These are phyloP conservation scores for Climacteris rufus DNA, from an alignment of 2,113 vertebrate genomes.

Conservation along the genomic window DNA sequence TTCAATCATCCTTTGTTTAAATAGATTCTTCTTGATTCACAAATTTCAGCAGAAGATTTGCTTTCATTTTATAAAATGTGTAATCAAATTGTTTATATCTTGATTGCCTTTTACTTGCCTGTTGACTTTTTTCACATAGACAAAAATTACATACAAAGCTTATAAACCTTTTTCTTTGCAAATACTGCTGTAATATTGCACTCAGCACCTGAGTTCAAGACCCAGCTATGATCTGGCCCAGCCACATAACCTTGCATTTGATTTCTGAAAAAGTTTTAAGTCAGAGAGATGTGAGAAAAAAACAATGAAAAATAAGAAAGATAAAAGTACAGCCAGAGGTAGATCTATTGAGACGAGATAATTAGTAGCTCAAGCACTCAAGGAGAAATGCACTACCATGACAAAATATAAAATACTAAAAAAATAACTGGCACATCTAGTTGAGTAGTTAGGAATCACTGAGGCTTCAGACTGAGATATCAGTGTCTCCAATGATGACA, in stretches of 20 bases:
- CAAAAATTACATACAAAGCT: rapidly evolving
- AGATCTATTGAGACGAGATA: neutral
- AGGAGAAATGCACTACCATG: neutral
- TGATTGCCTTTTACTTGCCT: neutral
- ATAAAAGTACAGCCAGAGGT: neutral
- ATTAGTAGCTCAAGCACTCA: neutral
- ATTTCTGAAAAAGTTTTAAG: neutral
- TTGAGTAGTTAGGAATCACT: neutral
- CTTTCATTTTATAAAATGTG: neutral
- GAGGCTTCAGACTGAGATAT: neutral
- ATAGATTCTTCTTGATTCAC: neutral
- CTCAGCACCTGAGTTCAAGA: neutral
- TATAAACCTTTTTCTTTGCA: neutral
- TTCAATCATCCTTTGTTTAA: neutral
- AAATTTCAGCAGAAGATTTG: neutral
- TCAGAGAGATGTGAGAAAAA: neutral
- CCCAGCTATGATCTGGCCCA: neutral
- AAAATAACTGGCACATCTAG: neutral
- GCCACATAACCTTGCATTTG: neutral
- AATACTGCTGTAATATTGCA: neutral
- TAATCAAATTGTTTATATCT: neutral
- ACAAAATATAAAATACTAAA: neutral
- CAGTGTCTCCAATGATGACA: neutral
- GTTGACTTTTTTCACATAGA: neutral
- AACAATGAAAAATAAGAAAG: neutral